Evolutionary conservation across 2,797 vertebrate species (phyloP).

Genomic region (Anguilla obscura): DNA sequence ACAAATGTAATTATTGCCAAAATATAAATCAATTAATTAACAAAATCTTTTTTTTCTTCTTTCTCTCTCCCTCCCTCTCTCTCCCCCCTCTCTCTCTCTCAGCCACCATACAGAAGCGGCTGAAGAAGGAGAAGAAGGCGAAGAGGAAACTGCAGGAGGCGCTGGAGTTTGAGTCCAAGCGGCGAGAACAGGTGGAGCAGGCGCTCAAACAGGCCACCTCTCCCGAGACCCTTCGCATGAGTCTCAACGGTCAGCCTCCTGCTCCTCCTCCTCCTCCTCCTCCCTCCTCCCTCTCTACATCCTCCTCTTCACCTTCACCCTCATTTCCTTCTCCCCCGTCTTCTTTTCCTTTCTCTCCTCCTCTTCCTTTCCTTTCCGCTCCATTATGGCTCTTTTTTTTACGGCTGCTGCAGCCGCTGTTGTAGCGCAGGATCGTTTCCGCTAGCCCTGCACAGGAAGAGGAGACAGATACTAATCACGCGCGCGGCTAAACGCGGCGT

Average conservation of each 20-base stretch:
- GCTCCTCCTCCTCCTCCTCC: too few species aligned
- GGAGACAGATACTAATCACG: slow-evolving; percentile 52
- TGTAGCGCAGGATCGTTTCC: slow-evolving; percentile 27
- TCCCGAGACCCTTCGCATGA: slow-evolving; percentile 76
- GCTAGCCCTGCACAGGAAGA: slow-evolving; percentile 53
- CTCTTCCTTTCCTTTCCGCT: background rate
- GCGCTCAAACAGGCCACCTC: slow-evolving; percentile 79
- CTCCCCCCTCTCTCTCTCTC: background rate
- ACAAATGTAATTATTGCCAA: too few species aligned
- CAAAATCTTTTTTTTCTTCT: too few species aligned
- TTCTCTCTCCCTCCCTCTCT: too few species aligned
- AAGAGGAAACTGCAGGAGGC: slow-evolving; percentile 92
- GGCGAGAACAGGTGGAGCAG: slow-evolving; percentile 84
- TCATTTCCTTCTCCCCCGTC: background rate
- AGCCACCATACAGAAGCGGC: slow-evolving; percentile 87
- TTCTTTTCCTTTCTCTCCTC: background rate
- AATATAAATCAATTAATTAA: too few species aligned
- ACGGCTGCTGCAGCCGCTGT: slow-evolving; percentile 32
- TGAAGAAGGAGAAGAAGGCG: slow-evolving; percentile 90
- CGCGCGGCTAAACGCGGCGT: slow-evolving; percentile 45
- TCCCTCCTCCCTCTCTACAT: background rate
- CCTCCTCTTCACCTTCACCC: background rate
- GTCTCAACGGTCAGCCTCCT: slow-evolving; percentile 74
- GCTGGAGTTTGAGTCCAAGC: slow-evolving; percentile 84
- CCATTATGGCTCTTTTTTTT: background rate